Evolutionary conservation across 1,140 invertebrate species (phyloP), one percentile per base, ranked within the genome.

Genomic region (Drosophila kurseongensis): DNA sequence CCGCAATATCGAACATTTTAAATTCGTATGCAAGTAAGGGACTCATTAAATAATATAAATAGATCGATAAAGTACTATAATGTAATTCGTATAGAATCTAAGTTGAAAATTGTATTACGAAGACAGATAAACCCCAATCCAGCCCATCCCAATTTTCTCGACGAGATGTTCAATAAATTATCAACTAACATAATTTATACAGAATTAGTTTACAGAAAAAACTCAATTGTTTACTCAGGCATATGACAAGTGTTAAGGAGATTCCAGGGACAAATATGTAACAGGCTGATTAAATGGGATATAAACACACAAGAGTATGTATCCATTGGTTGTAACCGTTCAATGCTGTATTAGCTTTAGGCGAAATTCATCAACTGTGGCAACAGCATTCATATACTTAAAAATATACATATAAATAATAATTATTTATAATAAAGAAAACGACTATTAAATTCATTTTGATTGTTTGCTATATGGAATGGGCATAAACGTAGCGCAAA

Each of bases 281-380:
- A 63, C 51, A 75, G 72, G 72, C 50, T 75, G 51, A 63, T 44
- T 50, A 42, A 36, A 56, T 50, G 52, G 38, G 44, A 55, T 54
- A 47, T 23, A 14, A 14, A 16, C 5, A 44, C 4, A 51, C 12
- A 18, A 59, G 14, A 65, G 59, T 41, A 36, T 40, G 50, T 66
- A 48, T 63, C 66, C 58, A 48, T 56, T 78, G 81, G 78, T 86
- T 78, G 82, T 78, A 85, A 86, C 29, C 78, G 76, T 80, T 86
- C 56, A 73, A 57, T 67, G 68, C 62, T 84, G 73, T 80, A 74
- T 48, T 80, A 73, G 71, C 55, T 67, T 69, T 79, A 83, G 82
- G 50, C 50, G 27, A 69, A 47, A 56, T 58, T 78, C 69, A 77
- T 76, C 62, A 48, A 48, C 41, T 72, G 79, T 81, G 81, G 79